Conservation (phyloP, 2,113 vertebrate species). For the Hydropotes inermis region DNA sequence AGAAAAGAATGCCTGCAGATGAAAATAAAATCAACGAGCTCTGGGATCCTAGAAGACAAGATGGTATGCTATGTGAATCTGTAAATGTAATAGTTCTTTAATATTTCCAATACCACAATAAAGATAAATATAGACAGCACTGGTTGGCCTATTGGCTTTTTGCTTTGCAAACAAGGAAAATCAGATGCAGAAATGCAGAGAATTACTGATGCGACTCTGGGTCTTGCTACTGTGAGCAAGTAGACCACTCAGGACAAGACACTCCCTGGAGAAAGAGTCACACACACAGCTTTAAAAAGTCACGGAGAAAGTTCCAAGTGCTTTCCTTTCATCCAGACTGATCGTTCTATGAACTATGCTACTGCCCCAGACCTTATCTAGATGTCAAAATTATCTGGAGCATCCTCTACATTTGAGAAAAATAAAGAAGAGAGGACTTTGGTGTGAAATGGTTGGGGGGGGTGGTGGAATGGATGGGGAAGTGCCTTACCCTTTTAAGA, state of each 20-base stretch:
- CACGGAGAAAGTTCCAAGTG: neutral
- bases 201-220: slow-evolving; percentile 71
- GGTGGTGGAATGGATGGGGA: neutral
- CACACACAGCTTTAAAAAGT: slow-evolving; percentile 42
- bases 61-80: neutral
- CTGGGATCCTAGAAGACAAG: neutral
- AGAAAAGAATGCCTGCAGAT: neutral
- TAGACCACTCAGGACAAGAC: neutral
- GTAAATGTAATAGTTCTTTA: neutral
- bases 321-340: slow-evolving; percentile 28
- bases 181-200: slow-evolving; percentile 64
- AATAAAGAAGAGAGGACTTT: slow-evolving; percentile 72
- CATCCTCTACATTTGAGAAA: slow-evolving; percentile 66
- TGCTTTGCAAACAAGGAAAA: slow-evolving; percentile 63
- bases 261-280: slow-evolving; percentile 58
- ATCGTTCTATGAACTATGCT: slow-evolving; percentile 73
- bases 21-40: neutral
- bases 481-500: slow-evolving; percentile 81
- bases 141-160: neutral
- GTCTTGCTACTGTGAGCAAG: slow-evolving; percentile 70
- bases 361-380: neutral
- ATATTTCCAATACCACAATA: neutral
- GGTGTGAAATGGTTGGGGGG: slow-evolving; percentile 71
- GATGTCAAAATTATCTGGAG: slow-evolving; percentile 69
- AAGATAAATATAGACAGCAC: neutral